Percentiles rank a stretch among this genome's conserved stretches.
Conservation (phyloP, 2,888 invertebrate genomes). For the Trichopria drosophilae region DNA sequence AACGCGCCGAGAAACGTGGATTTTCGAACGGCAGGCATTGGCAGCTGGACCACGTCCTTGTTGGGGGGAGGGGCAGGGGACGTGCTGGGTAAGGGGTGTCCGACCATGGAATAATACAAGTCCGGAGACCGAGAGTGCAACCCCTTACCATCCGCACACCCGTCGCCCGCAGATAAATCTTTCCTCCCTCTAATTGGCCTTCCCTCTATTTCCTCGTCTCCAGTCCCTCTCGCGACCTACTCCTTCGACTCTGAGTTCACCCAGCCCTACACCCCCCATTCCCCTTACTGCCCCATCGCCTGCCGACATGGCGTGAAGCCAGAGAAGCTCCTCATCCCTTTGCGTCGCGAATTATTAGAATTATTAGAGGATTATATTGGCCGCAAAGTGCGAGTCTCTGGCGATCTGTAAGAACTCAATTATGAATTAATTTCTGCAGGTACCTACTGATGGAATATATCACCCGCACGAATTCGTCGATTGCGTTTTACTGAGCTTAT, state of each 20-base stretch:
- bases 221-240: conserved; percentile 19
- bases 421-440: too few relatives aligned
- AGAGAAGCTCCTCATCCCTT: conserved; percentile 25
- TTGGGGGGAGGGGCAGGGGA: conserved; percentile 30
- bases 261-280: conserved; percentile 28
- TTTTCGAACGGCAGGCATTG: conserved; percentile 41
- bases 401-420: conserved; percentile 46
- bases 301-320: conserved; percentile 26
- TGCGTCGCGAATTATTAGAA: conserved; percentile 52
- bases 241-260: conserved; percentile 16
- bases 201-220: conserved; percentile 55
- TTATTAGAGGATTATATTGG: conserved; percentile 57
- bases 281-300: conserved; percentile 24
- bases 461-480: too few relatives aligned
- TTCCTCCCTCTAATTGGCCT: conserved; percentile 59
- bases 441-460: too few relatives aligned
- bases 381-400: conserved; percentile 53
- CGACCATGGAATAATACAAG: conserved; percentile 54
- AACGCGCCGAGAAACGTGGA: conserved; percentile 2
- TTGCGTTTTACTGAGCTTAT: too few relatives aligned
- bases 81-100: conserved; percentile 44
- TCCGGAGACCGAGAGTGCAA: conserved; percentile 39
- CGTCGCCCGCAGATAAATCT: conserved; percentile 59
- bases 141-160: conserved; percentile 53
- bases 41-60: conserved; percentile 51